Evolutionary conservation across 2,888 invertebrate genomes (phyloP), one percentile per base, ranked within the genome.

Genomic region (Melipona beecheii): DNA sequence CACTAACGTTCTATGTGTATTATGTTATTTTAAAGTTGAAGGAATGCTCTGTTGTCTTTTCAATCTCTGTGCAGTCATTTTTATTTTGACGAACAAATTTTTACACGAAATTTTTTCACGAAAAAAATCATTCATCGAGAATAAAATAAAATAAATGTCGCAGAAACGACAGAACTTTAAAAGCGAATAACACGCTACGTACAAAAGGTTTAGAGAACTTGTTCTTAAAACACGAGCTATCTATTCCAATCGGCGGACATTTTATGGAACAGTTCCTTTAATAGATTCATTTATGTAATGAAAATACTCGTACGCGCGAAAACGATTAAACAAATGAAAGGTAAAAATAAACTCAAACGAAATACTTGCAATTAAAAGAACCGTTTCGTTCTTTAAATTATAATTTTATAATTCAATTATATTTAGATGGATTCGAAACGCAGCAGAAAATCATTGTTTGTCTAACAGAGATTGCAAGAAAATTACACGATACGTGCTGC

Each of bases 211-310:
- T 19, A 69, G 27, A 70, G 31, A 56, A 17, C 49, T 24, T 17
- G 24, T 60, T 54, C 66, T 36, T n/a, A 17, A 50, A 87, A 82
- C 87, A 83, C 87, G 87, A 78, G 87, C 82, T 87, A 49, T 71
- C 72, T 58, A 62, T 62, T 72, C 69, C 50, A 81, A 83, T 87
- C 78, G 85, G 83, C 78, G 78, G 64, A 72, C 75, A 24, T 60
- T 60, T 62, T 68, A 24, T 50, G 43, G 76, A 65, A 70, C 17
- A 13, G 62, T 21, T 74, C 66, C 31, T 69, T 13, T 64, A 27
- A 2, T 52, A 43, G 75, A 62, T 54, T 52, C 64, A 62, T 79
- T 64, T 56, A 62, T 62, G 52, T 66, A 68, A 78, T 52, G 68
- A 43, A 43, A 43, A 9, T 43, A 43, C 43, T 43, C 75, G 60